These are phyloP conservation scores for Rhinopithecus roxellana DNA, from an alignment of 2,113 vertebrate species.

Conservation along the genomic window DNA sequence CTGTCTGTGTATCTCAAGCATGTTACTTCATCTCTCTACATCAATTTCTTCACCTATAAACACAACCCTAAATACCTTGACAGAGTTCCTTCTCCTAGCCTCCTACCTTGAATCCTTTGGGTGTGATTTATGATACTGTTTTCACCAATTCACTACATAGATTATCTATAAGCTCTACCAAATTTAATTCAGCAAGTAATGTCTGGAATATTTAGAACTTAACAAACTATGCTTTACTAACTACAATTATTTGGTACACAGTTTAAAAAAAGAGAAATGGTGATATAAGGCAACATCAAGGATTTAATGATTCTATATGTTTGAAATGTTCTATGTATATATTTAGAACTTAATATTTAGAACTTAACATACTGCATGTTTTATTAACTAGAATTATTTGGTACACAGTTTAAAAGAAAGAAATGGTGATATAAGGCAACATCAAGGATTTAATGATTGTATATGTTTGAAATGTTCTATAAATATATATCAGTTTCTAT, in stretches of 20 bases:
- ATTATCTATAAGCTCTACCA: neutral
- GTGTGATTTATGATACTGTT: neutral
- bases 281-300: neutral
- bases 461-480: neutral
- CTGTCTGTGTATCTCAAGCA: neutral
- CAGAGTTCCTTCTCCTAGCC: neutral
- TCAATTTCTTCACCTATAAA: slow-evolving; percentile 4
- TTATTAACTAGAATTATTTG: slow-evolving; percentile 29
- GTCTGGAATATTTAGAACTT: neutral
- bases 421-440: slow-evolving; percentile 1
- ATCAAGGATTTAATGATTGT: neutral
- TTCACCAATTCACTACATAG: neutral
- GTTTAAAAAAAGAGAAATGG: slow-evolving; percentile 9
- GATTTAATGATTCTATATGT: neutral
- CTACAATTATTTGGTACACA: neutral
- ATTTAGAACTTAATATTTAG: neutral
- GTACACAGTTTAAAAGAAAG: neutral
- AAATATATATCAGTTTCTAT: too few species aligned
- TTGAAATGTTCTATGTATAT: neutral
- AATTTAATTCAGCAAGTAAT: neutral
- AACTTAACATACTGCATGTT: neutral
- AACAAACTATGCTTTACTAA: slow-evolving; percentile 28
- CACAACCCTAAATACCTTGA: neutral
- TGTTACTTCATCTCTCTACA: neutral
- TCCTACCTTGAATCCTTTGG: neutral